phyloP scores from a whole-genome alignment of 23 tunicate genomes.

The Trididemnum clinides region DNA sequence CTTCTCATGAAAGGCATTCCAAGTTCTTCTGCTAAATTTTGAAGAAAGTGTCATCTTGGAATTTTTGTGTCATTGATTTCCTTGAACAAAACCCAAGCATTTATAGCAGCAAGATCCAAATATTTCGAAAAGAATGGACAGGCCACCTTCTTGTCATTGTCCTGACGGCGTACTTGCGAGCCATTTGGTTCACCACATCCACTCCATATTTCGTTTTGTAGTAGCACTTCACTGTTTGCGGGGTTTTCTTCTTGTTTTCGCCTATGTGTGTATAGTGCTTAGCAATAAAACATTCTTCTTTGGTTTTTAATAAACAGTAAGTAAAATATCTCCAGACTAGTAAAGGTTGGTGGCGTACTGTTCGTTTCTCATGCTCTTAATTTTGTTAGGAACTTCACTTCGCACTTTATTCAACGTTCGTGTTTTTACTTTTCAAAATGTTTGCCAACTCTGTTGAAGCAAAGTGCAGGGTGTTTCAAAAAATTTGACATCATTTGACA shows the following conservation, averaged over 20 bases:
- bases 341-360: conserved; percentile 6
- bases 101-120: not conserved
- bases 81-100: conserved; percentile 7
- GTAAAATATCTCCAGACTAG: not conserved
- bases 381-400: not conserved
- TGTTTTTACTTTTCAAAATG: not conserved
- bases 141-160: conserved; percentile 25
- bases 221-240: not conserved
- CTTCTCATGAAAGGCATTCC: not conserved
- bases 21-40: conserved; percentile 20
- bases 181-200: conserved; percentile 3
- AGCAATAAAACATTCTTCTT: conserved; percentile 5
- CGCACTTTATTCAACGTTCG: not conserved
- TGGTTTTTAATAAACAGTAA: not conserved
- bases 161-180: not conserved
- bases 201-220: not conserved
- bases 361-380: not conserved
- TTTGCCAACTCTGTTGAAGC: not conserved
- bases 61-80: conserved; percentile 12
- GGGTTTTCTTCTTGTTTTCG: not conserved
- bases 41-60: conserved; percentile 7
- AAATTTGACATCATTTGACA: no score
- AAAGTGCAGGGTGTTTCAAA: no score
- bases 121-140: conserved; percentile 10
- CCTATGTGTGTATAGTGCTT: not conserved